Percentiles rank a stretch among this genome's conserved stretches.
Conservation (phyloP, 2,113 vertebrate genomes). For the Microcebus tavaratra region DNA sequence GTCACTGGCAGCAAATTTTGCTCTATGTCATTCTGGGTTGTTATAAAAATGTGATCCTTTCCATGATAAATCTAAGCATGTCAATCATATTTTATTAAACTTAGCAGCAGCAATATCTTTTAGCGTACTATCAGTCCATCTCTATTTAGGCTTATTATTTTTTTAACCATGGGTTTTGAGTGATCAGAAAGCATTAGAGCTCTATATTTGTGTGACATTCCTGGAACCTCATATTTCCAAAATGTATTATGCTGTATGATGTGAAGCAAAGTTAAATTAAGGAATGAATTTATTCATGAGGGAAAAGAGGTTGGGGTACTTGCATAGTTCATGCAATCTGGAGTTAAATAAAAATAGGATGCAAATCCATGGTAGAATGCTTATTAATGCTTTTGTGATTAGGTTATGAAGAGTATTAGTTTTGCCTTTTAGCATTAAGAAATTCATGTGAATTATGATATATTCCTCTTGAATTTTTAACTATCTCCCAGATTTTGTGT, state of each 20-base stretch:
- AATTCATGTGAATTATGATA: background rate
- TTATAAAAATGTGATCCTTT: constrained; percentile 80
- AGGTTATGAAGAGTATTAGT: background rate
- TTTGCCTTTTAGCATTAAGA: constrained; percentile 35
- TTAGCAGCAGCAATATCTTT: constrained; percentile 78
- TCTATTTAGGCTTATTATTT: constrained; percentile 82
- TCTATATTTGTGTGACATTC: constrained; percentile 68
- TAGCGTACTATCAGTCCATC: constrained; percentile 80
- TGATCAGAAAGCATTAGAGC: constrained; percentile 73
- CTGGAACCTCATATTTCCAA: constrained; percentile 65
- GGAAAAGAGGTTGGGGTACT: background rate
- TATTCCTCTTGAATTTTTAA: background rate
- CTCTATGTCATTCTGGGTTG: constrained; percentile 73
- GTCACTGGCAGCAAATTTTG: constrained; percentile 49
- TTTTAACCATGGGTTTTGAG: constrained; percentile 55
- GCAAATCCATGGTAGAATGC: background rate
- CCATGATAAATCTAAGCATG: constrained; percentile 81
- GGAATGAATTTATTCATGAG: constrained; percentile 58
- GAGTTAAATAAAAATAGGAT: constrained; percentile 62
- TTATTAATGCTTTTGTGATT: constrained; percentile 26
- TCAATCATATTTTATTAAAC: constrained; percentile 87
- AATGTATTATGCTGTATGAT: constrained; percentile 45
- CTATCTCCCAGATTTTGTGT: background rate
- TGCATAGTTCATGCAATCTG: background rate
- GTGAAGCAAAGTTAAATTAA: constrained; percentile 64